phyloP scores from a whole-genome alignment of 2,888 invertebrate species.

The Antheraea yamamai region DNA sequence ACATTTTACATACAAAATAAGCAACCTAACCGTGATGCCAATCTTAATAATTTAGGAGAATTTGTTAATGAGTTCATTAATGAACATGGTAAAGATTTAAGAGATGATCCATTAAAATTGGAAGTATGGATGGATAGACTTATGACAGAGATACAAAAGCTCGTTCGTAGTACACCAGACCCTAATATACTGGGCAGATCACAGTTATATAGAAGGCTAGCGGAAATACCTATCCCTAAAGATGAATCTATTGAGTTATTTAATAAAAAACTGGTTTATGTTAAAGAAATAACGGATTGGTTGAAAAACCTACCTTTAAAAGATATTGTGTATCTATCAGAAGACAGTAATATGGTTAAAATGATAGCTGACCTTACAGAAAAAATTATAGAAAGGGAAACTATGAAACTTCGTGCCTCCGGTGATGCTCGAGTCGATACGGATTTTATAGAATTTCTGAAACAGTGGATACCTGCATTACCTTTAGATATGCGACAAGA shows the following conservation, averaged over 20 bases:
- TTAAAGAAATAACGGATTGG: slow-evolving; percentile 61
- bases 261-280: slow-evolving; percentile 47
- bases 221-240: slow-evolving; percentile 38
- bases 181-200: slow-evolving; percentile 35
- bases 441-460: slow-evolving; percentile 44
- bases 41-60: slow-evolving; percentile 42
- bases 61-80: slow-evolving; percentile 55
- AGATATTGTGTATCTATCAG: slow-evolving; percentile 33
- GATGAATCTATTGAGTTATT: slow-evolving; percentile 45
- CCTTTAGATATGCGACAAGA: slow-evolving; percentile 46
- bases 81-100: slow-evolving; percentile 47
- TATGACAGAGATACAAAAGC: slow-evolving; percentile 49
- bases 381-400: slow-evolving; percentile 43
- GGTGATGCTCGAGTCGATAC: slow-evolving; percentile 32
- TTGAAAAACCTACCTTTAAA: slow-evolving; percentile 55
- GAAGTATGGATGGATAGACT: slow-evolving; percentile 55
- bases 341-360: slow-evolving; percentile 36
- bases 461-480: slow-evolving; percentile 50
- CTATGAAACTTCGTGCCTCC: slow-evolving; percentile 29
- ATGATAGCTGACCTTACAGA: slow-evolving; percentile 55
- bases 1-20: slow-evolving; percentile 11
- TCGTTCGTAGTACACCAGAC: slow-evolving; percentile 38
- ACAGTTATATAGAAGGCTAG: slow-evolving; percentile 44
- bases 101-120: slow-evolving; percentile 52
- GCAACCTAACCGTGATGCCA: slow-evolving; percentile 26